Conservation (phyloP, 2,113 vertebrate genomes). For the Muscicapa adusta region DNA sequence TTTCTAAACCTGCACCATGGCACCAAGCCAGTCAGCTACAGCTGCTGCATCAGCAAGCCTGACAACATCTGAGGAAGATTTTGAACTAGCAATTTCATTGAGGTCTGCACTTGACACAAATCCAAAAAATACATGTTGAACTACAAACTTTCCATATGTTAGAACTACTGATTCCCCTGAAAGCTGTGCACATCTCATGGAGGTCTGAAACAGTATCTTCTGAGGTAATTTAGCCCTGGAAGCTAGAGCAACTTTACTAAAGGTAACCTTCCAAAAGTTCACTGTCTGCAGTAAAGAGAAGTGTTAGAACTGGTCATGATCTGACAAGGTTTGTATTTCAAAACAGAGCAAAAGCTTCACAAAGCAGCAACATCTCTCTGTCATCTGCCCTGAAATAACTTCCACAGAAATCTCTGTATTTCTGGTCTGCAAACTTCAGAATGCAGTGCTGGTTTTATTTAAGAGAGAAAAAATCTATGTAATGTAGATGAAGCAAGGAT, state of each 20-base stretch:
- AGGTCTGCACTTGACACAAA: not conserved
- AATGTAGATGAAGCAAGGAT: not conserved
- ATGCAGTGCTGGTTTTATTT: not conserved
- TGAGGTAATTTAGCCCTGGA: not conserved
- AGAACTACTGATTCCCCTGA: not conserved
- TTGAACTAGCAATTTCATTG: not conserved
- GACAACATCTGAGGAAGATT: slow-evolving; percentile 1
- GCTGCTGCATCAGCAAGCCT: slow-evolving; percentile 2
- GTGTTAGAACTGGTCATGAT: not conserved
- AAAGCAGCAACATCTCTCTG: not conserved
- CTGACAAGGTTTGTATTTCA: not conserved
- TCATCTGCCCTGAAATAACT: not conserved
- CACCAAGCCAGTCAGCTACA: not conserved
- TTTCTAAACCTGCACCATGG: not conserved
- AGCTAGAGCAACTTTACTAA: not conserved
- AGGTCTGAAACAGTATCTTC: not conserved
- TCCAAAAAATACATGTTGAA: slow-evolving; percentile 16
- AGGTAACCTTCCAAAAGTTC: not conserved
- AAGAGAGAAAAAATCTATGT: not conserved
- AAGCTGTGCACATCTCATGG: not conserved
- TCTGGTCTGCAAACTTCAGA: not conserved
- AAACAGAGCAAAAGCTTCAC: not conserved
- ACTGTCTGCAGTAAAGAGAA: not conserved
- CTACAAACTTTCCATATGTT: slow-evolving; percentile 10
- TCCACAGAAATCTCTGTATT: not conserved